phyloP scores from a whole-genome alignment of 2,113 vertebrate species.

The Castor canadensis region DNA sequence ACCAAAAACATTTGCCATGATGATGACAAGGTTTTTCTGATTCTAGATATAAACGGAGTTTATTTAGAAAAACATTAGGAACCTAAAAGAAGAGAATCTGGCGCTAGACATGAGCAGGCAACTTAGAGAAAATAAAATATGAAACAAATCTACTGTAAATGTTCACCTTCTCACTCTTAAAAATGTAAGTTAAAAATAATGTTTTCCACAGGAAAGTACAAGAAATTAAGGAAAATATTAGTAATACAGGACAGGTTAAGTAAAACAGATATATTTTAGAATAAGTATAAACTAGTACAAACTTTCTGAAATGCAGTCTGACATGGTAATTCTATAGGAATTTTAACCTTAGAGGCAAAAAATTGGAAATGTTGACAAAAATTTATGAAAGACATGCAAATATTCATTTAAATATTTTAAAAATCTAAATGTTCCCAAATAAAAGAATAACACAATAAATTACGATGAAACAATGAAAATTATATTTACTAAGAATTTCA shows the following conservation, averaged over 20 bases:
- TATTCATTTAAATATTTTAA: not conserved
- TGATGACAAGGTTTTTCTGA: not conserved
- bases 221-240: not conserved
- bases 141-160: not conserved
- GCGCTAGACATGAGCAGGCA: not conserved
- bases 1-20: not conserved
- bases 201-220: not conserved
- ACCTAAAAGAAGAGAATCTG: not conserved
- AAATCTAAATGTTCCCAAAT: not conserved
- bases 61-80: not conserved
- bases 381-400: not conserved
- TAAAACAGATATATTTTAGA: not conserved
- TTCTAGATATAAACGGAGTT: not conserved
- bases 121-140: not conserved
- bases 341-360: not conserved
- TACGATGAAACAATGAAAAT: constrained; percentile 20
- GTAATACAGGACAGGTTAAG: not conserved
- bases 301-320: not conserved
- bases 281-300: not conserved
- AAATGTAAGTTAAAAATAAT: not conserved
- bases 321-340: not conserved
- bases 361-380: not conserved
- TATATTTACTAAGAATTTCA: constrained; percentile 6
- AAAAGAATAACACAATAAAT: not conserved
- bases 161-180: not conserved